Percentiles rank a stretch among this genome's conserved stretches.
Evolutionary conservation across 2,888 invertebrate species (phyloP).

Genomic region (Micoletzkya japonica): DNA sequence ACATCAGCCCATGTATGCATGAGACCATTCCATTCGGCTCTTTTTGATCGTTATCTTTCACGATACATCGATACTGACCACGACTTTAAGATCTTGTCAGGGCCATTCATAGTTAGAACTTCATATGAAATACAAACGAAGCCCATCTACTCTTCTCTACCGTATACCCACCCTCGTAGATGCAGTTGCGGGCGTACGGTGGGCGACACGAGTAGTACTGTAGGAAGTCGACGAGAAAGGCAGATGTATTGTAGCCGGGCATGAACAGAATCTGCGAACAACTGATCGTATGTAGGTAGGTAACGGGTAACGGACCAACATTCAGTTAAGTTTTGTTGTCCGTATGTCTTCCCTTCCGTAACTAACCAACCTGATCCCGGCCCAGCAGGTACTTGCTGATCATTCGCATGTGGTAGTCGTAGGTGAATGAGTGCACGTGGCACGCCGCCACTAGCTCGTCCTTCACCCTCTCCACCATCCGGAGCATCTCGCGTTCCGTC

Average conservation of each 20-base stretch:
- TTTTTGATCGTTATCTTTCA: too few species aligned
- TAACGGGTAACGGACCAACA: too few species aligned
- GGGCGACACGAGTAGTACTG: constrained; percentile 79
- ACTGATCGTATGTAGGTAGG: not conserved
- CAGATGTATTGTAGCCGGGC: constrained; percentile 74
- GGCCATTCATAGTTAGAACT: too few species aligned
- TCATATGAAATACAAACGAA: not conserved
- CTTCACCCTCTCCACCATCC: constrained; percentile 28
- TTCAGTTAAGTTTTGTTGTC: too few species aligned
- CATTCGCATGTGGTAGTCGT: constrained; percentile 59
- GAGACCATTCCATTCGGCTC: too few species aligned
- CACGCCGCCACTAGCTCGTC: constrained; percentile 39
- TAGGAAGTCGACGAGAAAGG: constrained; percentile 78
- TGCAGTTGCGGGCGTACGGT: constrained; percentile 76
- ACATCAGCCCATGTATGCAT: too few species aligned
- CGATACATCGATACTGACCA: too few species aligned
- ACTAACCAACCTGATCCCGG: constrained; percentile 33
- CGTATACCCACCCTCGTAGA: constrained; percentile 71
- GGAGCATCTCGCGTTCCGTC: not conserved
- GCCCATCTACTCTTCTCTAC: too few species aligned
- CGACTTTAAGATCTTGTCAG: too few species aligned
- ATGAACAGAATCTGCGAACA: constrained; percentile 57
- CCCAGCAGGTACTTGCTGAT: constrained; percentile 43
- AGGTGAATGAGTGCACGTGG: constrained; percentile 62
- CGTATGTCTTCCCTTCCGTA: too few species aligned